Base-by-base conservation (phyloP, 2,113 vertebrate genomes). In the Cololabis saira region DNA sequence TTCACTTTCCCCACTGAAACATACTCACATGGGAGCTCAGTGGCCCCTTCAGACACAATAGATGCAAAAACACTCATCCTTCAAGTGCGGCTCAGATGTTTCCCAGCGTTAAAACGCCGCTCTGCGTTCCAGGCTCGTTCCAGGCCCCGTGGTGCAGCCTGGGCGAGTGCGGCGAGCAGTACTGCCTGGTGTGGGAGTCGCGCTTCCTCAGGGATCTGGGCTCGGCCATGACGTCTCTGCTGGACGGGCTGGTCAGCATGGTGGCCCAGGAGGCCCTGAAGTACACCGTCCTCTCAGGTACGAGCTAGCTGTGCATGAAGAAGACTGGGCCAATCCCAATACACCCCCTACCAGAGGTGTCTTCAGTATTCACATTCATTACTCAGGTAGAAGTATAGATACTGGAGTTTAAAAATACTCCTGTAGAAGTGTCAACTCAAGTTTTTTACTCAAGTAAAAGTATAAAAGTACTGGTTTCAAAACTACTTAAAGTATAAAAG, bases 191-290 rank as follows among this genome's bases (percentile, higher is more conserved):
- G 67, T 99, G 98, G 98, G 97, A 99, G 78, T 96, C 97, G 4
- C 96, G 94, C 18, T 99, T 98, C 83, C 82, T 99, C 78, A 91
- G 94, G 91, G 96, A 98, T 55, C 93, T 99, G 16, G 97, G 98
- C 71, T 95, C 93, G 0, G 81, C 94, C 17, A 85, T 99, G 78
- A 90, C 95, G 62, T 90, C 95, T 51, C 89, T 99, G 64, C 87
- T 96, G 86, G 97, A 98, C 1, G 96, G 97, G 0, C 87, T 99
- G 19, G 94, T 97, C 53, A 98, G 95, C 89, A 93, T 98, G 45
- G 91, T 98, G 78, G 97, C 97, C 12, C 97, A 99, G 81, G 96
- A 99, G 85, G 97, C 98, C 12, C 91, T 99, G 3, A 99, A 99
- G 83, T 95, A 96, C 91, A 99, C 98, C 0, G 92, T 98, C 51